Evolutionary conservation across 2,888 invertebrate genomes (phyloP).

Genomic region (Aporophyla nigra): DNA sequence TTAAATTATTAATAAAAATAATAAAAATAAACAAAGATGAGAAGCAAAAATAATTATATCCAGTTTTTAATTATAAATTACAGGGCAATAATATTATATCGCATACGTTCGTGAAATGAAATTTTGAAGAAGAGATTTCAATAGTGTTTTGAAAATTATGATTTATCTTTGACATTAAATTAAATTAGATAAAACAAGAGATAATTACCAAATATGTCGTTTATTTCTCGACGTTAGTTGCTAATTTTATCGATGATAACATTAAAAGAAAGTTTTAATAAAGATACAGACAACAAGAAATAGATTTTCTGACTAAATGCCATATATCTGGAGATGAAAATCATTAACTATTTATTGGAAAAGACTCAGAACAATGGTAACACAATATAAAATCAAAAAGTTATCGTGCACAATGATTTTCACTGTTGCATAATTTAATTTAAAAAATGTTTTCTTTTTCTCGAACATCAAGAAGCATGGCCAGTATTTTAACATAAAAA

Average conservation of each 20-base stretch:
- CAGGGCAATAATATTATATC: constrained; percentile 51
- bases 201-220: constrained; percentile 62
- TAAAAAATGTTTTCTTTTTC: constrained; percentile 11
- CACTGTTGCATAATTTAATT: constrained; percentile 56
- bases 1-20: constrained; percentile 5
- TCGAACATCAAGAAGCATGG: neutral
- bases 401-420: constrained; percentile 65
- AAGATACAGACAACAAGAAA: constrained; percentile 57
- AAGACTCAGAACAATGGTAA: constrained; percentile 62
- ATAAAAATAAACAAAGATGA: constrained; percentile 17
- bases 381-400: constrained; percentile 63
- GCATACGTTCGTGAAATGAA: constrained; percentile 23
- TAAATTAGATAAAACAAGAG: constrained; percentile 37
- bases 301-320: constrained; percentile 63
- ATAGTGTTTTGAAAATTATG: constrained; percentile 36
- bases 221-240: constrained; percentile 61
- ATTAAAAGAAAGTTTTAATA: constrained; percentile 48
- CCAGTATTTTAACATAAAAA: constrained; percentile 32
- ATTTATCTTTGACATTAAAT: constrained; percentile 24
- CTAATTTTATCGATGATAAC: constrained; percentile 61
- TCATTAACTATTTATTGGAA: constrained; percentile 60
- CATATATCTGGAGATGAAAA: constrained; percentile 66
- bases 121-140: constrained; percentile 35
- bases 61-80: constrained; percentile 52
- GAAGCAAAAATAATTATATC: neutral